A percentile compares a stretch with the other conserved stretches of the same genome.
Conservation (phyloP, 1,140 invertebrate genomes). For the Seison nebaliae region DNA sequence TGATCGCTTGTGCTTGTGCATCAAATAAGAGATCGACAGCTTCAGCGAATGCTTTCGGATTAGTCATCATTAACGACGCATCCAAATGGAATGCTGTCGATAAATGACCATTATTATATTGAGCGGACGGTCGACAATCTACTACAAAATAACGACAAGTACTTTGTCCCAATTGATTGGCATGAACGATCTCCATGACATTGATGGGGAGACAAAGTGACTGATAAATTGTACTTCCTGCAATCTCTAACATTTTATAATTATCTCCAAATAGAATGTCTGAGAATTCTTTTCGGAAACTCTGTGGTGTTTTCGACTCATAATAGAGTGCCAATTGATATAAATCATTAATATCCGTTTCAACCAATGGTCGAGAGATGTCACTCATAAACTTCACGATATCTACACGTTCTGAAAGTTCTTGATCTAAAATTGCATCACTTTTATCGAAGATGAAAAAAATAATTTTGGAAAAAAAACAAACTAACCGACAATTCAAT, state of each 20-base stretch:
- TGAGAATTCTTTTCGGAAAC: constrained; percentile 43
- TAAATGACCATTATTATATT: constrained; percentile 81
- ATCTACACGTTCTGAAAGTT: constrained; percentile 39
- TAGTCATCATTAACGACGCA: constrained; percentile 80
- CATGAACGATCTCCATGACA: constrained; percentile 32
- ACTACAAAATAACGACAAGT: constrained; percentile 57
- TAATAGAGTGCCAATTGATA: constrained; percentile 81
- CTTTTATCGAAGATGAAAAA: too few species aligned
- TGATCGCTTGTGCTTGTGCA: constrained; percentile 60
- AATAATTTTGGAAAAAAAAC: too few species aligned
- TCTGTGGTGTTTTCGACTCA: constrained; percentile 59
- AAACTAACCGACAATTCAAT: too few species aligned
- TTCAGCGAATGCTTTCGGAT: constrained; percentile 66
- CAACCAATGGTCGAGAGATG: neutral
- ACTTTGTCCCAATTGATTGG: constrained; percentile 17
- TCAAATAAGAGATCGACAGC: constrained; percentile 70
- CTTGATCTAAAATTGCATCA: too few species aligned
- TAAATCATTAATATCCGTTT: constrained; percentile 87
- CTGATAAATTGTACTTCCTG: constrained; percentile 37
- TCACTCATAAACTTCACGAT: constrained; percentile 23
- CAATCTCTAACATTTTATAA: constrained; percentile 15
- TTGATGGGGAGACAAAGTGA: constrained; percentile 74
- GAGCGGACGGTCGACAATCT: constrained; percentile 75
- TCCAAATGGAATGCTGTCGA: constrained; percentile 89
- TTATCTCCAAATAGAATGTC: neutral